Conservation (phyloP, 2,888 invertebrate species). For the Lordiphosa andalusiaca region DNA sequence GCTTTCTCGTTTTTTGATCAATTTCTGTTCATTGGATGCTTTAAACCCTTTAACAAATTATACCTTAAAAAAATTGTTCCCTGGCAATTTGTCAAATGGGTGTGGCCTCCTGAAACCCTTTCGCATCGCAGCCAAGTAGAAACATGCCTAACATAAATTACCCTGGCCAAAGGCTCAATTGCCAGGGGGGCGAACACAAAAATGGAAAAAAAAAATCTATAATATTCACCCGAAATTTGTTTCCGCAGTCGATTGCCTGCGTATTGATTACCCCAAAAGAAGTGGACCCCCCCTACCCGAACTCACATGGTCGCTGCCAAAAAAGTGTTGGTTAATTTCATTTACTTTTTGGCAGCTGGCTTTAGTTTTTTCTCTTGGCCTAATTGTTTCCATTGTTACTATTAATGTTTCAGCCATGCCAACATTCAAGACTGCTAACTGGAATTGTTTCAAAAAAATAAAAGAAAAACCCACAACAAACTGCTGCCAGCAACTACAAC, state of each 20-base stretch:
- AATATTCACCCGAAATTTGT: constrained; percentile 67
- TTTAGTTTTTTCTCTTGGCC: constrained; percentile 2
- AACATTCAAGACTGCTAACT: constrained; percentile 65
- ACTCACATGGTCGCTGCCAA: constrained; percentile 46
- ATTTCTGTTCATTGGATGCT: no score
- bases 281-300: constrained; percentile 16
- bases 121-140: constrained; percentile 19
- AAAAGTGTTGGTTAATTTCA: constrained; percentile 56
- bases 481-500: constrained; percentile 50
- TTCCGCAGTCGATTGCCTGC: constrained; percentile 51
- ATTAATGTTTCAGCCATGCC: constrained; percentile 55
- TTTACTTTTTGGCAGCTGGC: constrained; percentile 21
- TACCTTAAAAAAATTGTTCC: constrained; percentile 10
- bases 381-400: constrained; percentile 46
- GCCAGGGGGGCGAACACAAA: constrained; percentile 36
- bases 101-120: constrained; percentile 39
- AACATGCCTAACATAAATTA: constrained; percentile 50
- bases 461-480: constrained; percentile 43
- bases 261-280: constrained; percentile 51
- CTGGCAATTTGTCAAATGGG: constrained; percentile 70
- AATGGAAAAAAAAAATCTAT: constrained; percentile 52
- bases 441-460: constrained; percentile 59
- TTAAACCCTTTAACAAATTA: constrained; percentile 22
- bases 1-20: no score
- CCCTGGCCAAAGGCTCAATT: constrained; percentile 63